Base-by-base conservation (phyloP, 2,113 vertebrate genomes). In the Neotoma lepida region DNA sequence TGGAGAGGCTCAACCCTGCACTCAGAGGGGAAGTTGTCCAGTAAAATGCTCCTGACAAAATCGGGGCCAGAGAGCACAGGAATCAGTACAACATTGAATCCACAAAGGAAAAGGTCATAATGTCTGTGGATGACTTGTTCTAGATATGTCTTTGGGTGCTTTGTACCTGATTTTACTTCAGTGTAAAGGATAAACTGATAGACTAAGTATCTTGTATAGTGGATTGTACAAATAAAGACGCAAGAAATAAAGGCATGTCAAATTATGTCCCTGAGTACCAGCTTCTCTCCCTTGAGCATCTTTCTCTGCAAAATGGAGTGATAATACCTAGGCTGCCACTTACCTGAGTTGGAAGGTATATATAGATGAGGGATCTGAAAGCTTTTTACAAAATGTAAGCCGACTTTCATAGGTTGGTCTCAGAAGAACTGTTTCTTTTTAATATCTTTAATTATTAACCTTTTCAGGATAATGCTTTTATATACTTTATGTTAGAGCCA, bases 31-130 rank as follows among this genome's bases (percentile, higher is more conserved):
- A 68, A 89, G 33, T 33, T 41, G 14, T 87, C 39, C 78, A 61
- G 68, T 66, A 93, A 92, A 85, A n/a, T n/a, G 20, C 76, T 82
- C 20, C 14, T 81, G 88, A 93, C 49, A 86, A 94, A 96, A 78
- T 64, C 26, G 35, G 70, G 68, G 76, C 33, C 54, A 46, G 35
- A 71, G 49, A 84, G 49, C 74, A 61, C 22, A 82, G 68, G 68
- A 88, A 68, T 88, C 49, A 51, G 66, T 88, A 76, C 3, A 71
- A 33, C 73, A 61, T 6, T 51, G 28, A 86, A 51, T 86, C 41
- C 2, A 2, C 39, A 89, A 63, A 74, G 24, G 28, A 88, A 64
- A 93, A n/a, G 14, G 66, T 0, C 33, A 6, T 41, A 80, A n/a
- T 1, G 0, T 86, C 81, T 90, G 30, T 73, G 85, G 84, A 96